phyloP scores from a whole-genome alignment of 2,888 invertebrate genomes.

The Mycalesis mineus region DNA sequence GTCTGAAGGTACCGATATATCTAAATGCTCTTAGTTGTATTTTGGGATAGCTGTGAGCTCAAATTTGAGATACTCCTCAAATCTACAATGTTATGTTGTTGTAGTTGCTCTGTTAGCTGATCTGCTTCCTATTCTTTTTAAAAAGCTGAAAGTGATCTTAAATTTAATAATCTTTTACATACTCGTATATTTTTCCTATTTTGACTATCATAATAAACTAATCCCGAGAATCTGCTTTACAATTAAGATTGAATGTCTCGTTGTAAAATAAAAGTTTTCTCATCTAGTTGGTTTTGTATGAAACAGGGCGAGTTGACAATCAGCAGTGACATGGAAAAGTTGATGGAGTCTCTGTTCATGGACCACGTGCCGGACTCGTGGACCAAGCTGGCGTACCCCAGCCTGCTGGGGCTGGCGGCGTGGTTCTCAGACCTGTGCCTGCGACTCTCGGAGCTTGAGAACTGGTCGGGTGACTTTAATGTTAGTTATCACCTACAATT shows the following conservation, averaged over 20 bases:
- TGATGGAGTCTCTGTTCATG: slow-evolving; percentile 91
- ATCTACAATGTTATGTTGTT: no score
- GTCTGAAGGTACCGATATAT: slow-evolving; percentile 84
- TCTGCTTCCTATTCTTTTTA: no score
- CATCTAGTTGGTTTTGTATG: background rate
- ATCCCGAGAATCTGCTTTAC: no score
- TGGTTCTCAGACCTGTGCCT: slow-evolving; percentile 93
- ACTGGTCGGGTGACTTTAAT: slow-evolving; percentile 92
- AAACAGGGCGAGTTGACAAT: slow-evolving; percentile 93
- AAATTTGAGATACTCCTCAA: no score
- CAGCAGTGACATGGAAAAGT: slow-evolving; percentile 92
- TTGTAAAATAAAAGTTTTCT: background rate
- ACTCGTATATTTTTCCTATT: no score
- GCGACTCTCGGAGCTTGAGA: slow-evolving; percentile 88
- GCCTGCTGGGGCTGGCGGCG: slow-evolving; percentile 86
- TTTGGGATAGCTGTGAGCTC: no score
- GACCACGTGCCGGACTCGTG: slow-evolving; percentile 92
- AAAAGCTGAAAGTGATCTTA: no score
- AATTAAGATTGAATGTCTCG: no score
- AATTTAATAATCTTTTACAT: no score
- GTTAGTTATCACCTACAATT: slow-evolving; percentile 48
- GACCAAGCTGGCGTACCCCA: slow-evolving; percentile 93
- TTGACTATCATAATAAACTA: no score
- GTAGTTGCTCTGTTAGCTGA: no score
- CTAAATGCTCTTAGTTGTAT: no score